Conservation (phyloP, 2,797 vertebrate genomes). For the Chaetodon trifasciatus region DNA sequence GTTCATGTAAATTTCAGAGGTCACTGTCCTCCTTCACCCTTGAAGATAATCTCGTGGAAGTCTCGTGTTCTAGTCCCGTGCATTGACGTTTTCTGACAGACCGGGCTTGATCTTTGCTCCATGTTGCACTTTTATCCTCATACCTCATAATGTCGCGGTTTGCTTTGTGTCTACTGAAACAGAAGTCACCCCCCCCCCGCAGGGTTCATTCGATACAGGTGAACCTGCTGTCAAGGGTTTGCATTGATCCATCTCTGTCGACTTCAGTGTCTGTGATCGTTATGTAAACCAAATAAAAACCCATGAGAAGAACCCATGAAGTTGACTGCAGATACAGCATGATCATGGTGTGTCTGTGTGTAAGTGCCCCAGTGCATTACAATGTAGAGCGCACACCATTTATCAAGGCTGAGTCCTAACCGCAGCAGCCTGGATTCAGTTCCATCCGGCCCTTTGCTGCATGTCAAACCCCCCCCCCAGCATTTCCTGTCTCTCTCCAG, state of each 20-base stretch:
- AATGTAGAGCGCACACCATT: too few relatives aligned
- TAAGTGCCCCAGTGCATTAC: too few relatives aligned
- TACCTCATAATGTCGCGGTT: slow-evolving; percentile 14
- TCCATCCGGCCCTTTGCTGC: too few relatives aligned
- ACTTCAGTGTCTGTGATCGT: not conserved
- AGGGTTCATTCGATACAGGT: slow-evolving; percentile 11
- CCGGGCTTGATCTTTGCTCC: slow-evolving; percentile 39
- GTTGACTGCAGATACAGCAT: not conserved
- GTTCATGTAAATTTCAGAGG: slow-evolving; percentile 64
- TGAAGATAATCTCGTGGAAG: slow-evolving; percentile 58
- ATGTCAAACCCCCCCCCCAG: too few relatives aligned
- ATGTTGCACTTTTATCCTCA: slow-evolving; percentile 22
- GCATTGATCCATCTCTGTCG: not conserved
- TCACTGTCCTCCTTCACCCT: slow-evolving; percentile 35
- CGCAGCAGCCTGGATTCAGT: too few relatives aligned
- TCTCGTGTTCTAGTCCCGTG: slow-evolving; percentile 38
- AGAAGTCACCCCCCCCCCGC: not conserved
- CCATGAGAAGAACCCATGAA: not conserved
- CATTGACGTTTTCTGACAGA: slow-evolving; percentile 26
- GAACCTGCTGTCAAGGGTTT: slow-evolving; percentile 16
- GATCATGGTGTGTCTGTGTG: too few relatives aligned
- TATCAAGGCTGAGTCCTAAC: too few relatives aligned
- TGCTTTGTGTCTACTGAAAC: slow-evolving; percentile 28
- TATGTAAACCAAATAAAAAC: slow-evolving; percentile 11
- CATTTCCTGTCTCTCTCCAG: not conserved